These are phyloP conservation scores for Ciconia stormi DNA, from an alignment of 2,113 vertebrate genomes.

Conservation along the genomic window DNA sequence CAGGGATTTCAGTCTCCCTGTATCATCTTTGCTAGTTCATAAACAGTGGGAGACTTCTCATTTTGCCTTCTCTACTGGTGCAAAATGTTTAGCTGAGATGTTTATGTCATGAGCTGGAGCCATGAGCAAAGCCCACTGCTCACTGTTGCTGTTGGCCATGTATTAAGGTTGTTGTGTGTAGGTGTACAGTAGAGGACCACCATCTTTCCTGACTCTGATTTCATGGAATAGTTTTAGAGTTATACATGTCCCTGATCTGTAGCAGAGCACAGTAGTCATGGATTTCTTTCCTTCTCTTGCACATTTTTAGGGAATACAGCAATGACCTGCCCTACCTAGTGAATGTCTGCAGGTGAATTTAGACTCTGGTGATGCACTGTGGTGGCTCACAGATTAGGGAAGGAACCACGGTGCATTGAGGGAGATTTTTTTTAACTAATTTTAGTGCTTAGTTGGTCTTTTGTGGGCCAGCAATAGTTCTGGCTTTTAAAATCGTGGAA, in stretches of 20 bases:
- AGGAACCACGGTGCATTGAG: not conserved
- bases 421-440: not conserved
- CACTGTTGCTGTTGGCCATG: rapidly evolving
- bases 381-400: not conserved
- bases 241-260: not conserved
- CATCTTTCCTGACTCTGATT: not conserved
- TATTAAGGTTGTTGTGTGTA: not conserved
- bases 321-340: not conserved
- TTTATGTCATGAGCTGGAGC: not conserved
- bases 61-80: not conserved
- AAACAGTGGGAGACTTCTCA: not conserved
- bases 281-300: not conserved
- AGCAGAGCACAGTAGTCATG: not conserved
- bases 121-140: not conserved
- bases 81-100: not conserved
- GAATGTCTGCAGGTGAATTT: not conserved
- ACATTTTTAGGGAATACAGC: not conserved
- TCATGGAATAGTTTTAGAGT: not conserved
- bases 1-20: not conserved
- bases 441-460: not conserved
- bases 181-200: too few relatives aligned
- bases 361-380: not conserved
- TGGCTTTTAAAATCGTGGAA: not conserved
- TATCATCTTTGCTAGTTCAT: not conserved
- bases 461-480: not conserved